Base-by-base conservation (phyloP, 2,113 vertebrate genomes). In the Picathartes gymnocephalus region DNA sequence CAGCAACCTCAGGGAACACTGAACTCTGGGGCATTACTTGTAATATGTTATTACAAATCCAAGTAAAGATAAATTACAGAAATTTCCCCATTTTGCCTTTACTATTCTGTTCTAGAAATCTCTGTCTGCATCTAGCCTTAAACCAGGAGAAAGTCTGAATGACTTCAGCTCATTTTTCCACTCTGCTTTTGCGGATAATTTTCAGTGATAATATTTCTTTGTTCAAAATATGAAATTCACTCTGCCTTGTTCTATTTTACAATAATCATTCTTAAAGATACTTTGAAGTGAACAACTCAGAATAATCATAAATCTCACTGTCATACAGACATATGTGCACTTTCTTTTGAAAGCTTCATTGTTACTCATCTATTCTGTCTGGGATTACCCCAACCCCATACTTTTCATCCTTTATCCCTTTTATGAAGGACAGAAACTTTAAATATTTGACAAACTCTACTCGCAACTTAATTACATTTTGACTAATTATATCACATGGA, bases 231-330 rank as follows among this genome's bases (percentile, higher is more conserved):
- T 64, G 60, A 97, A 92, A 86, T 78, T 91, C 9, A 0, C 47
- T 73, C 50, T 90, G 68, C 74, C 81, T 95, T 66, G 24, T 65
- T 84, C 79, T 76, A 44, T 94, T 86, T 91, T 95, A 88, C 70
- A 93, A 69, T 91, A 94, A 85, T 70, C 51, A 58, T 93, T 79
- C 74, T 92, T 92, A 80, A 90, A 94, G 78, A 90, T 95, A 95
- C 91, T 94, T 95, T 96, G 95, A 97, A 95, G 87, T 96, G 90
- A 93, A 74, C 81, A 95, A 86, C 66, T 69, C 69, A 70, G 90
- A 92, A 83, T 88, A 93, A 94, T 80, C 95, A 91, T 95, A 95
- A 97, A 97, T 96, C 84, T 93, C 58, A 85, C 57, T 95, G 87
- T 93, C 90, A 94, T 90, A 77, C 17, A 86, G 62, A 86, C 91